phyloP scores from a whole-genome alignment of 1,140 invertebrate species.

The Halesus radiatus region DNA sequence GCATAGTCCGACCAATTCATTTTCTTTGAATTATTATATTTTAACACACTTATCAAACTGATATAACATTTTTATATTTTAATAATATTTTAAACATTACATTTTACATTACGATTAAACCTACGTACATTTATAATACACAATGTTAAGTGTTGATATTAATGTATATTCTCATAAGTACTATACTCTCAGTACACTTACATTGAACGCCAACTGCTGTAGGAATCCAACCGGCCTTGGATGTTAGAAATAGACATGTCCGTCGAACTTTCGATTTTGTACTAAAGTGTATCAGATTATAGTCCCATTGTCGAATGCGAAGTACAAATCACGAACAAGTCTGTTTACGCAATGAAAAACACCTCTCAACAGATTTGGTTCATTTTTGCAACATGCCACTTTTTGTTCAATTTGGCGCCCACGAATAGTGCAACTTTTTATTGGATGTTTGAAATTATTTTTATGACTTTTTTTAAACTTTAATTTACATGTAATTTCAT shows the following conservation, averaged over 20 bases:
- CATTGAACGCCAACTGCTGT: background rate
- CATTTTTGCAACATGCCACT: background rate
- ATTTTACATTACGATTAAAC: no score
- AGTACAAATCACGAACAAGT: slow-evolving; percentile 8
- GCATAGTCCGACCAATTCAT: no score
- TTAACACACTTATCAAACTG: no score
- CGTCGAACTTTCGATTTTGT: slow-evolving; percentile 37
- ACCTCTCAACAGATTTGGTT: background rate
- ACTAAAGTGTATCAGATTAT: slow-evolving; percentile 19
- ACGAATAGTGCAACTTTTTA: background rate
- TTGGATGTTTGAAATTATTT: no score
- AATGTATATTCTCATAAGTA: no score
- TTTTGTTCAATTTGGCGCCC: background rate
- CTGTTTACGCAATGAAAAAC: slow-evolving; percentile 2
- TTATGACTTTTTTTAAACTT: no score
- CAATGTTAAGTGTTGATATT: no score
- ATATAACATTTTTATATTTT: no score
- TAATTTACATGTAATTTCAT: no score
- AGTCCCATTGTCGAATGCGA: background rate
- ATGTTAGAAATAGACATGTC: background rate
- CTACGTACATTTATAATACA: no score
- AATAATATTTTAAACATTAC: no score
- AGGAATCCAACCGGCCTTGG: slow-evolving; percentile 28
- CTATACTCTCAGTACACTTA: background rate
- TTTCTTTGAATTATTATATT: no score